Evolutionary conservation across 2,113 vertebrate species (phyloP), one percentile per base, ranked within the genome.

Genomic region (Corythaixoides concolor): DNA sequence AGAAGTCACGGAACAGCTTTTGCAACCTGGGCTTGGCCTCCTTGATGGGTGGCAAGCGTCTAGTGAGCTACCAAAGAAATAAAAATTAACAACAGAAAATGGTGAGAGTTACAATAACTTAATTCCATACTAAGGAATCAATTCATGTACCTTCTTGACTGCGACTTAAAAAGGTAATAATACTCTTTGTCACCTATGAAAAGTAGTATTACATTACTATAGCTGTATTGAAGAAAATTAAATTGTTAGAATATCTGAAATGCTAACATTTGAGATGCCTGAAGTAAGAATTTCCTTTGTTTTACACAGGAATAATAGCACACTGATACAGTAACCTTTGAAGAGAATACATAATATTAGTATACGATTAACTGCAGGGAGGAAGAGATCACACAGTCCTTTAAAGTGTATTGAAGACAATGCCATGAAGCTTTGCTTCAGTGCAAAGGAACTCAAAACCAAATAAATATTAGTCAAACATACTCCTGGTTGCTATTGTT

Each of bases 1-100:
- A 99, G 97, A 99, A 99, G 96, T 99, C 99, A 5, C 99, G 98
- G 97, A 99, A 99, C 83, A 99, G 98, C 97, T 99, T 99, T 96
- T 99, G 99, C 89, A 99, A 95, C 72, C 99, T 98, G 21, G 99
- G 99, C 74, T 99, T 99, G 26, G 99, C 99, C 94, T 99, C 99
- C 95, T 99, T 99, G 98, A 99, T 99, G 72, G 99, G 99, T 2
- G 98, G 99, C 95, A 99, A 97, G 19, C 99, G 97, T 55, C 99
- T 97, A 33, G 99, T 99, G 75, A 99, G 98, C 99, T 99, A 95
- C 20, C 45, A 55, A 39, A 58, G 28, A 79, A 62, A 91, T 75
- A 45, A 95, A 72, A 52, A 23, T 15, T 20, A 39, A 60, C 35
- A 67, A 95, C 28, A 96, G 63, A 90, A 81, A 63, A 47, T 6